These are phyloP conservation scores for Paragorgia papillata DNA, from an alignment of 92 coral and sea anemone genomes.

Conservation along the genomic window DNA sequence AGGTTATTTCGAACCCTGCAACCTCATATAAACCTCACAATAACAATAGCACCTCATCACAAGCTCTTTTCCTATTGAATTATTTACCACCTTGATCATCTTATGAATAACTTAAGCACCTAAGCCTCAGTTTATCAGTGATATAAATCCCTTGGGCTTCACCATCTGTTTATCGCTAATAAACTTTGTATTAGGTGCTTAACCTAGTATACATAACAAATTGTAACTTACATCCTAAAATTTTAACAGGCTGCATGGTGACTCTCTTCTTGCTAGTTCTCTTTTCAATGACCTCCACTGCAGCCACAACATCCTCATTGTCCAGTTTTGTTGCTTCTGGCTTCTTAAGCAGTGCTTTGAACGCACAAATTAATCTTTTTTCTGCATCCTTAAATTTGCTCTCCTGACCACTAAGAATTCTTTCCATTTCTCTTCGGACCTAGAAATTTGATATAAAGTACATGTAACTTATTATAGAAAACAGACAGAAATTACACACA, in stretches of 20 bases:
- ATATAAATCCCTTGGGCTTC: background rate
- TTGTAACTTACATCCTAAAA: slow-evolving; percentile 41
- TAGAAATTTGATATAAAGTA: too few relatives aligned
- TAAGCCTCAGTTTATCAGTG: too few relatives aligned
- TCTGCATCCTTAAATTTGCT: background rate
- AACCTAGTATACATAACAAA: too few relatives aligned
- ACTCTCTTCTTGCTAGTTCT: slow-evolving; percentile 37
- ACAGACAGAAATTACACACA: background rate
- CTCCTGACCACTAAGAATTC: background rate
- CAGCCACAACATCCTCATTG: slow-evolving; percentile 15
- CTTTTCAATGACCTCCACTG: slow-evolving; percentile 33
- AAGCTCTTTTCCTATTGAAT: too few relatives aligned
- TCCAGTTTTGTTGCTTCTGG: background rate
- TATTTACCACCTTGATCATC: too few relatives aligned
- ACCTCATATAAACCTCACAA: too few relatives aligned
- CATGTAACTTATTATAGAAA: too few relatives aligned
- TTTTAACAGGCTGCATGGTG: slow-evolving; percentile 29
- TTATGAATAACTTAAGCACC: too few relatives aligned
- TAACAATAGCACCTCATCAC: too few relatives aligned
- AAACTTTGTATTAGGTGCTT: background rate
- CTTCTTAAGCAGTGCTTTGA: background rate
- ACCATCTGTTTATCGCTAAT: background rate
- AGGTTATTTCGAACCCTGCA: too few relatives aligned
- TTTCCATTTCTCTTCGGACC: background rate
- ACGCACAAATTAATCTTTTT: background rate